Base-by-base conservation (phyloP, 2,797 vertebrate genomes). In the Melanotaenia trifasciata region DNA sequence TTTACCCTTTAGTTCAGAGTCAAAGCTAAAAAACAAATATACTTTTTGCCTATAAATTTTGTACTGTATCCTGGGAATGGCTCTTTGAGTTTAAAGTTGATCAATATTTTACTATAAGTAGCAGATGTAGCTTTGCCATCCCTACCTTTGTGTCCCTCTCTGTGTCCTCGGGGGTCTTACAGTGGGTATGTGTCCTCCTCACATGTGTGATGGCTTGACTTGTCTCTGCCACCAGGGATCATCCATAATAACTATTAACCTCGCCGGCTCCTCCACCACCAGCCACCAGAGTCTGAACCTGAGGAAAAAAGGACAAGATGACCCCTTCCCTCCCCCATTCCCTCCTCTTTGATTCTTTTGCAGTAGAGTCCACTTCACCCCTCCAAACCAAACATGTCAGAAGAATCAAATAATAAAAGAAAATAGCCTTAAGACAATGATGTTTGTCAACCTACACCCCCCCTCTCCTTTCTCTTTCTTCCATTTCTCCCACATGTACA, bases 161-260 rank as follows among this genome's bases (percentile, higher is more conserved):
- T 58, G 47, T 80, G 69, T 78, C 79, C 70, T 54, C 13, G 50
- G 75, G 86, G 78, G 83, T 74, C 51, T 72, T 38, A 81, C 58
- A 10, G 74, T 83, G 83, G 68, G 79, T 86, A 65, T 84, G 67
- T 84, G 70, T 87, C 81, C 83, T 86, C 79, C 77, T 88, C 85
- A 80, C 80, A 53, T 92, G 81, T 92, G 83, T 93, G 89, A 90
- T 89, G 84, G 82, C 93, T 94, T 95, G 83, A 90, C 96, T 96
- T 97, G 95, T 98, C 96, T 95, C 95, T 96, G 94, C 96, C 96
- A 96, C 97, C 97, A 97, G 97, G 96, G 95, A 96, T 96, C 96
- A 95, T 97, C 96, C 96, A 96, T 95, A 97, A 97, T 96, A 96
- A 93, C 93, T 98, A 91, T 94, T 95, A 95, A 89, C 87, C 79